Conservation (phyloP, 2,113 vertebrate genomes). For the Pterocles burchelli region DNA sequence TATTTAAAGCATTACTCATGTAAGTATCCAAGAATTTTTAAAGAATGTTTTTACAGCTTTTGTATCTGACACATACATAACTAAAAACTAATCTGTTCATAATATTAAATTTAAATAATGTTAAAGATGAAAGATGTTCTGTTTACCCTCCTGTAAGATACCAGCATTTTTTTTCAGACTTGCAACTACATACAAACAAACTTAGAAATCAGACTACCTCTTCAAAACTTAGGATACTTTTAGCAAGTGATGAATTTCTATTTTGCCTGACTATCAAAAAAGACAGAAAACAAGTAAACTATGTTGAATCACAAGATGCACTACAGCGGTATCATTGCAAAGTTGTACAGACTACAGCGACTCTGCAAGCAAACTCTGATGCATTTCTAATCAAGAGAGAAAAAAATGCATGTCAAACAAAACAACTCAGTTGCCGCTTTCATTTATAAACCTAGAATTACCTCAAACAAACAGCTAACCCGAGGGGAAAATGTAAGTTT, state of each 20-base stretch:
- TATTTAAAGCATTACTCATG: slow-evolving; percentile 16
- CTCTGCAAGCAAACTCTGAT: neutral
- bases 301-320: neutral
- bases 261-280: neutral
- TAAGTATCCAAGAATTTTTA: neutral
- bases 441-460: neutral
- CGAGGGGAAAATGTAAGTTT: neutral
- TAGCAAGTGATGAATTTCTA: neutral
- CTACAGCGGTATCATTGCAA: neutral
- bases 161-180: neutral
- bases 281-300: neutral
- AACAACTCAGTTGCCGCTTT: neutral
- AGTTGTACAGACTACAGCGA: neutral
- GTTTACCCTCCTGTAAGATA: neutral
- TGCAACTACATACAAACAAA: neutral
- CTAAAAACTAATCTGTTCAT: neutral
- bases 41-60: neutral
- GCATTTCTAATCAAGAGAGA: neutral
- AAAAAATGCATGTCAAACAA: neutral
- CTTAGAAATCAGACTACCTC: neutral
- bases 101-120: neutral
- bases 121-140: neutral
- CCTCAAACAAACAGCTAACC: neutral
- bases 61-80: neutral
- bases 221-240: neutral